phyloP scores from a whole-genome alignment of 2,797 vertebrate genomes.

The Syngnathus acus region DNA sequence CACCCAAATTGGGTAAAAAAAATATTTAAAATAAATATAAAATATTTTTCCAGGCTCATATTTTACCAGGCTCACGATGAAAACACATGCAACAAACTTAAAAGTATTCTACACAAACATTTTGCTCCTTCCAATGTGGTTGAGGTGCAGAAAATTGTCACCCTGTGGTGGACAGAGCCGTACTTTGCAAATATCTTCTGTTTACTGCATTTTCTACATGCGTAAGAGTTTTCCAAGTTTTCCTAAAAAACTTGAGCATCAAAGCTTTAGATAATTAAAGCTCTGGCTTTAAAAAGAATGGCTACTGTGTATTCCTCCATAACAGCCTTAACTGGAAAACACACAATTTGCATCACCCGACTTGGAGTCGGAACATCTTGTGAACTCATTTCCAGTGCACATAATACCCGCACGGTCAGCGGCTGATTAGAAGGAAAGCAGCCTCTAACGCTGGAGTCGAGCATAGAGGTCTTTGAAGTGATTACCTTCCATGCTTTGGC shows the following conservation, averaged over 20 bases:
- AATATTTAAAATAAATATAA: too few relatives aligned
- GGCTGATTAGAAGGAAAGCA: slow-evolving; percentile 63
- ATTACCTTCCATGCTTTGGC: slow-evolving; percentile 61
- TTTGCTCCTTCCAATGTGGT: neutral
- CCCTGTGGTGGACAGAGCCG: neutral
- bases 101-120: neutral
- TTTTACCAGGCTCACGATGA: neutral
- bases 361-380: slow-evolving; percentile 38
- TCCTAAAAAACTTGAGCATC: slow-evolving; percentile 12
- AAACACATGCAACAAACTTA: neutral
- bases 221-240: neutral
- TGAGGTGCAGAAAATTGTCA: neutral
- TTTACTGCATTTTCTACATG: neutral
- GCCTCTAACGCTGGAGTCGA: slow-evolving; percentile 54
- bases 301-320: slow-evolving; percentile 29
- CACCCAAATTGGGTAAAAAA: neutral
- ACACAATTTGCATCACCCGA: slow-evolving; percentile 45
- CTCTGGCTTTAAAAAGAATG: slow-evolving; percentile 30
- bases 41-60: neutral
- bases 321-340: slow-evolving; percentile 28
- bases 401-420: slow-evolving; percentile 50
- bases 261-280: slow-evolving; percentile 41
- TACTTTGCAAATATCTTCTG: neutral
- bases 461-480: slow-evolving; percentile 63
- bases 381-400: slow-evolving; percentile 57